Percentiles rank a stretch among this genome's conserved stretches.
phyloP scores from a whole-genome alignment of 2,113 vertebrate genomes.

The Pterocles gutturalis region DNA sequence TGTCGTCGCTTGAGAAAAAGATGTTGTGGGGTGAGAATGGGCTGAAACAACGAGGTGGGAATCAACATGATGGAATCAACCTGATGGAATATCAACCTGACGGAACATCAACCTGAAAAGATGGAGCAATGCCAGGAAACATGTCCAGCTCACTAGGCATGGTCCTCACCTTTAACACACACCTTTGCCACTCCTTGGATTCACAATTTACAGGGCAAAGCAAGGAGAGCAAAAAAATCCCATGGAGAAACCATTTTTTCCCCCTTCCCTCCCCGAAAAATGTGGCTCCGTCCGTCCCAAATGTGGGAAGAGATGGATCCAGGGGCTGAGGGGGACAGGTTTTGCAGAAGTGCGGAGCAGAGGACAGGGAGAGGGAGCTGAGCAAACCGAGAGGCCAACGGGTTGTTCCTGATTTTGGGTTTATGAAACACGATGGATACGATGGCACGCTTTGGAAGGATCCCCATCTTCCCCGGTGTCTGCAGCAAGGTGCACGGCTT shows the following conservation, averaged over 20 bases:
- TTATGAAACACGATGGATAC: rapidly evolving
- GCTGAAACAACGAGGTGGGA: neutral
- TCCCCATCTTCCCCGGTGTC: neutral
- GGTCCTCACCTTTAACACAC: neutral
- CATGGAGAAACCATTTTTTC: neutral
- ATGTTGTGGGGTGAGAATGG: neutral
- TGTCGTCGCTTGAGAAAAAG: neutral
- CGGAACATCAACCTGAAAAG: neutral
- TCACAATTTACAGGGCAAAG: neutral
- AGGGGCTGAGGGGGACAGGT: neutral
- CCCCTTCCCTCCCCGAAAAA: neutral
- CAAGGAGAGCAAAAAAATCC: neutral
- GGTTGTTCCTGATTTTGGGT: neutral
- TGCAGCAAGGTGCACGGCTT: neutral
- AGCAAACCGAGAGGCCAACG: neutral
- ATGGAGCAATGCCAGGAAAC: neutral
- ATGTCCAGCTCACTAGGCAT: neutral
- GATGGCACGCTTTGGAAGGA: neutral
- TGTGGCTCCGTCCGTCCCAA: neutral
- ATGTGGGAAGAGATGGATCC: neutral
- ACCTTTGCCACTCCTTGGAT: neutral
- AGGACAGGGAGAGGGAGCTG: neutral
- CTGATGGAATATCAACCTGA: no score
- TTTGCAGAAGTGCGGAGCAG: neutral
- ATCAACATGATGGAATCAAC: neutral